Evolutionary conservation across 2,113 vertebrate genomes (phyloP).

Genomic region (Todiramphus chloris): DNA sequence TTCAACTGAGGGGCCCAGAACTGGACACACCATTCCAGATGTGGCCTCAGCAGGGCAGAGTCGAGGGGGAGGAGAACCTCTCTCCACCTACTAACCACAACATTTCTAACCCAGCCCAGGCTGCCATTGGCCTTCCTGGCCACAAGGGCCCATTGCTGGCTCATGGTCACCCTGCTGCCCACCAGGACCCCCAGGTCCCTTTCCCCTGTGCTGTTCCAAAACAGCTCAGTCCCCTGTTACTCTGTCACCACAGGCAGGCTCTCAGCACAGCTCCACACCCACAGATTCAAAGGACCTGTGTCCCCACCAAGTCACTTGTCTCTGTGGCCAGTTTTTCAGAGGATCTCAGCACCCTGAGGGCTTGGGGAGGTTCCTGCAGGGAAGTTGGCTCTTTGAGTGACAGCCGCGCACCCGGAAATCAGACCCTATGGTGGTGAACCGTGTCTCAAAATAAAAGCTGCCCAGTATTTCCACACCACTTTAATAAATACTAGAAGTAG

Average conservation of each 20-base stretch:
- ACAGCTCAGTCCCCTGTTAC: too few species aligned
- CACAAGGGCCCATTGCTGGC: too few species aligned
- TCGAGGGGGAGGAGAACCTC: too few species aligned
- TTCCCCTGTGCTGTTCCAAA: too few species aligned
- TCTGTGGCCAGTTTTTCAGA: neutral
- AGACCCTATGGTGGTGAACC: accelerated
- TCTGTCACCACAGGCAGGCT: neutral
- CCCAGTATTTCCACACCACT: neutral
- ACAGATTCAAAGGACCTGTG: neutral
- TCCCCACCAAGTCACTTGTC: neutral
- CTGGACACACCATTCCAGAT: too few species aligned
- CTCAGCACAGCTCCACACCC: neutral
- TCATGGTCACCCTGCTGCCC: too few species aligned
- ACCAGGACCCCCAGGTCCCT: too few species aligned
- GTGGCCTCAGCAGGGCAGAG: too few species aligned
- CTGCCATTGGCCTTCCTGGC: too few species aligned
- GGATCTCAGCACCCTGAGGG: neutral
- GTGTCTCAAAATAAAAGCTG: neutral
- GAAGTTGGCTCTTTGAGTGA: neutral
- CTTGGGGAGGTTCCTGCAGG: neutral
- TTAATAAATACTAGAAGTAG: conserved; percentile 6
- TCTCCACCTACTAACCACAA: too few species aligned
- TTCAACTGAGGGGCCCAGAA: too few species aligned
- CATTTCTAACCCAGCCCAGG: too few species aligned
- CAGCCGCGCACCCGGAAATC: neutral